Evolutionary conservation across 2,113 vertebrate species (phyloP).

Genomic region (Cottus gobio): DNA sequence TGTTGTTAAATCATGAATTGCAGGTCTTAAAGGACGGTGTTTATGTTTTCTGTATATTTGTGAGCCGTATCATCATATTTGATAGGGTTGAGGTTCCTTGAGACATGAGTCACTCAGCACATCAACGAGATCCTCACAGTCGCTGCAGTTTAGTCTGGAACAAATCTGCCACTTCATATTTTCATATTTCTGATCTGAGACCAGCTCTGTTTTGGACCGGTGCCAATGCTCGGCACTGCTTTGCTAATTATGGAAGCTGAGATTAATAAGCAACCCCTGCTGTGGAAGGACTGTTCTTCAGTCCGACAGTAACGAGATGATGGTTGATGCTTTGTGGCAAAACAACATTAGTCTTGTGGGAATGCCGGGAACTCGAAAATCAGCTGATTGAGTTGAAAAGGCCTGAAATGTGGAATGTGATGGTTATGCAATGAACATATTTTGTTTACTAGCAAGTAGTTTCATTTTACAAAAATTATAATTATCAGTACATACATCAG

Average conservation of each 20-base stretch:
- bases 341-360: background rate
- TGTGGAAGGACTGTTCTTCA: too few relatives aligned
- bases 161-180: background rate
- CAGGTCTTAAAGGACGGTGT: background rate
- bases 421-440: background rate
- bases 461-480: background rate
- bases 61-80: background rate
- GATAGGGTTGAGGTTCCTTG: background rate
- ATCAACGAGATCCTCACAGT: background rate
- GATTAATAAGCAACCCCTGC: background rate
- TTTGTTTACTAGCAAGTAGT: background rate
- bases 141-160: conserved; percentile 3
- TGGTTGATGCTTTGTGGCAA: background rate
- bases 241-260: conserved; percentile 28
- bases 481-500: background rate
- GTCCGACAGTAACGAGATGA: background rate
- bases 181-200: background rate
- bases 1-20: conserved; percentile 1
- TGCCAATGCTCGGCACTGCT: background rate
- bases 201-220: background rate
- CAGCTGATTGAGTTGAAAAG: background rate
- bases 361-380: background rate
- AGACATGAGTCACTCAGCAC: background rate
- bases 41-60: background rate
- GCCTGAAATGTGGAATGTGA: background rate